phyloP scores from a whole-genome alignment of 2,888 invertebrate genomes.

The Myopa tessellatipennis region DNA sequence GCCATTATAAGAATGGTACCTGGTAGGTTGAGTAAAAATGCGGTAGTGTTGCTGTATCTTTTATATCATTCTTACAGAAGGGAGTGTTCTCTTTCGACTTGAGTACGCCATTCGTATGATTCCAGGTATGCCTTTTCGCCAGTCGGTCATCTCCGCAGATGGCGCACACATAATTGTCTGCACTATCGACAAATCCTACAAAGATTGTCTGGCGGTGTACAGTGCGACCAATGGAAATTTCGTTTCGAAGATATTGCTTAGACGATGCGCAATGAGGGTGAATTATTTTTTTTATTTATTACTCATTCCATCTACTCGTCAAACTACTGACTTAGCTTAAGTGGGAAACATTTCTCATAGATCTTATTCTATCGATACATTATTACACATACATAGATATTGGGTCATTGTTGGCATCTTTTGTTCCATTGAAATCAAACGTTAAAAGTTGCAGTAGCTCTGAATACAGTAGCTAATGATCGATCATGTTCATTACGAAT shows the following conservation, averaged over 20 bases:
- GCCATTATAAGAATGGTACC: conserved; percentile 79
- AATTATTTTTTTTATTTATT: not conserved
- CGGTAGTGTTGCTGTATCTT: not conserved
- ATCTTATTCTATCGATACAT: no score
- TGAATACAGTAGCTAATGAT: no score
- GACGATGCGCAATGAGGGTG: conserved; percentile 72
- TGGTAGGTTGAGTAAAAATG: conserved; percentile 68
- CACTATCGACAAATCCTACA: conserved; percentile 83
- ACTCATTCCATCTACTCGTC: no score
- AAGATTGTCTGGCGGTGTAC: conserved; percentile 86
- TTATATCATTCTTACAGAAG: conserved; percentile 70
- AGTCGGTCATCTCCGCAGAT: conserved; percentile 85
- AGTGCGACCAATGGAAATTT: conserved; percentile 82
- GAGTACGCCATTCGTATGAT: conserved; percentile 83
- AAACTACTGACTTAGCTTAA: no score
- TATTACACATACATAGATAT: no score
- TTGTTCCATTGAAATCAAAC: no score
- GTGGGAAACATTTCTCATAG: no score
- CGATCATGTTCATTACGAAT: no score
- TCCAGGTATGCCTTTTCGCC: conserved; percentile 78
- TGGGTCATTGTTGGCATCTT: no score
- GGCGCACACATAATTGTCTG: conserved; percentile 81
- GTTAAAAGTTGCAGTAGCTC: no score
- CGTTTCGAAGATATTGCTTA: conserved; percentile 69
- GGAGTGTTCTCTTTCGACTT: conserved; percentile 81